A percentile compares a stretch with the other conserved stretches of the same genome.
Conservation (phyloP, 2,113 vertebrate species). For the Coryphaenoides rupestris region DNA sequence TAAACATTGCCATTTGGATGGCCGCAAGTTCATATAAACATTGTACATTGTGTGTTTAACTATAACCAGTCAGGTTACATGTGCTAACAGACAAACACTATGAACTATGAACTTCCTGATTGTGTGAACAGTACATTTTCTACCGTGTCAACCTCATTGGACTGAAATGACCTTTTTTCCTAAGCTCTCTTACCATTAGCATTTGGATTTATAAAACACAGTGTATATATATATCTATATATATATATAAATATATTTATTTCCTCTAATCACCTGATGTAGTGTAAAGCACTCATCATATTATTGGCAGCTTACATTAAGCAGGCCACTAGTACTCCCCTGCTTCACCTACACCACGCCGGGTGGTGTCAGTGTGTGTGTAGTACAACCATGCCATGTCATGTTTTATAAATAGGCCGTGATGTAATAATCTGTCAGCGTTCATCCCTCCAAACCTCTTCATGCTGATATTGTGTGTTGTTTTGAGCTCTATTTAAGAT, state of each 20-base stretch:
- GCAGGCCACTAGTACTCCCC: background rate
- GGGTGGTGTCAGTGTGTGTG: too few species aligned
- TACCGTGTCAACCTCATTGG: background rate
- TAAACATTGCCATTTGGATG: too few species aligned
- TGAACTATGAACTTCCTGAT: background rate
- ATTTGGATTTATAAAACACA: background rate
- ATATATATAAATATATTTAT: background rate
- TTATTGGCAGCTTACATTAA: background rate
- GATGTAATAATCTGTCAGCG: conserved; percentile 49
- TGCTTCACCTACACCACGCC: background rate
- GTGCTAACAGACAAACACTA: too few species aligned
- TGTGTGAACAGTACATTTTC: background rate
- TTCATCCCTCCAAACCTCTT: conserved; percentile 44
- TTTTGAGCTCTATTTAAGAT: conserved; percentile 44
- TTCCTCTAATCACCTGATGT: background rate
- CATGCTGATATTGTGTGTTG: conserved; percentile 40
- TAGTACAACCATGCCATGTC: conserved; percentile 5
- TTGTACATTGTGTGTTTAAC: too few species aligned
- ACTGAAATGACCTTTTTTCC: background rate
- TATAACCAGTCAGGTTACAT: too few species aligned
- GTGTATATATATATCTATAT: too few species aligned
- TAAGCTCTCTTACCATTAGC: background rate
- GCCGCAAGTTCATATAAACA: too few species aligned
- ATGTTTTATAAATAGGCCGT: conserved; percentile 52
- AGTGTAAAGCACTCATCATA: background rate